A percentile compares a stretch with the other conserved stretches of the same genome.
phyloP scores from a whole-genome alignment of 2,797 vertebrate species.

The Sandelia bainsii region DNA sequence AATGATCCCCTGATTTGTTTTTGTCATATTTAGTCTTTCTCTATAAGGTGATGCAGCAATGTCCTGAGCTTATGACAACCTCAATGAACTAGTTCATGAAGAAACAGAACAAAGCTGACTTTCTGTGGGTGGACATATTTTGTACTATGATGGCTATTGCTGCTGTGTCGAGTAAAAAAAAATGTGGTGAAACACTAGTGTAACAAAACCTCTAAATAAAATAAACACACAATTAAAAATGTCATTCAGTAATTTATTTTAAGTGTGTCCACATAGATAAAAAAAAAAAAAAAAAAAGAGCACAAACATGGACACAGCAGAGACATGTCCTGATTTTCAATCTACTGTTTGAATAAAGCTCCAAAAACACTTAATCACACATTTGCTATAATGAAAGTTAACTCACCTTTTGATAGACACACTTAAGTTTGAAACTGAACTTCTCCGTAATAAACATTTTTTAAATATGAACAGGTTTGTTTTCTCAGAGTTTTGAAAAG shows the following conservation, averaged over 20 bases:
- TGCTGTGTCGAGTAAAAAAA: too few species aligned
- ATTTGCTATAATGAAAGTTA: background rate
- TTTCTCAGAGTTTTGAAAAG: background rate
- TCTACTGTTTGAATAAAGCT: background rate
- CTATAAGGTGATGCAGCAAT: constrained; percentile 16
- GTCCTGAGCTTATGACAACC: constrained; percentile 12
- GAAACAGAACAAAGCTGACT: constrained; percentile 3
- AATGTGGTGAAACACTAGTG: too few species aligned
- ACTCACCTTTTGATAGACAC: background rate
- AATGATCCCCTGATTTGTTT: background rate
- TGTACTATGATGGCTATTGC: too few species aligned
- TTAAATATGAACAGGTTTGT: background rate
- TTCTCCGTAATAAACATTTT: too few species aligned
- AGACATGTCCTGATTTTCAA: background rate
- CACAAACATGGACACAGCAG: background rate
- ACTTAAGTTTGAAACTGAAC: too few species aligned
- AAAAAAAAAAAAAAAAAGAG: too few species aligned
- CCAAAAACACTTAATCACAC: background rate
- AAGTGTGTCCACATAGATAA: too few species aligned
- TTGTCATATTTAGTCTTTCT: background rate
- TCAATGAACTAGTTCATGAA: constrained; percentile 21
- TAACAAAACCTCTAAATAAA: background rate
- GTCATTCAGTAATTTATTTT: too few species aligned
- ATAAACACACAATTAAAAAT: too few species aligned
- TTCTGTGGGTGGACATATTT: constrained; percentile 3